These are phyloP conservation scores for Pristionchus japonicus DNA, from an alignment of 2,888 invertebrate genomes.

Conservation along the genomic window DNA sequence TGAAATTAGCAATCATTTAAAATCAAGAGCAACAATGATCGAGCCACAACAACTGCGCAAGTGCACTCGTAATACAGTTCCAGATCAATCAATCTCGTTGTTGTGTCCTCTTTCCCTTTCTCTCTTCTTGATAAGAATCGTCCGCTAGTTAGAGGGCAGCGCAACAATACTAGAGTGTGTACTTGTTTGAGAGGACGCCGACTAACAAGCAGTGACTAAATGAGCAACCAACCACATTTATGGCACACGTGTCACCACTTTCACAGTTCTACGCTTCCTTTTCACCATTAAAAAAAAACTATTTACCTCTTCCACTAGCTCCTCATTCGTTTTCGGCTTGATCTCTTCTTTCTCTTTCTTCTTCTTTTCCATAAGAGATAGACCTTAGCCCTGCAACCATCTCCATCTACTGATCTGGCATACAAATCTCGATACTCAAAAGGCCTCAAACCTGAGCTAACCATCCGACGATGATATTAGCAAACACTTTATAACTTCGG, in stretches of 20 bases:
- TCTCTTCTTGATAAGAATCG: neutral
- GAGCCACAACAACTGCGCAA: neutral
- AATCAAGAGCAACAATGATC: neutral
- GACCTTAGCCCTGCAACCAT: neutral
- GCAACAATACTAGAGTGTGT: neutral
- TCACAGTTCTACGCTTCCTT: neutral
- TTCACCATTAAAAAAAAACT: neutral
- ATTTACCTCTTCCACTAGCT: neutral
- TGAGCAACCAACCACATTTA: too few species aligned
- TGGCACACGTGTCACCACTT: too few species aligned
- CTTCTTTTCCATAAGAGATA: neutral
- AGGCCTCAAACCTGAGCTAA: neutral
- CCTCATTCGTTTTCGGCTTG: neutral
- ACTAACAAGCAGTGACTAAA: neutral
- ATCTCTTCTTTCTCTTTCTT: too few species aligned
- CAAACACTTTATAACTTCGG: conserved; percentile 2
- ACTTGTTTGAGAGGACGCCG: neutral
- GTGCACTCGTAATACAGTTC: neutral
- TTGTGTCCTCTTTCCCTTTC: neutral
- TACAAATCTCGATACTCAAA: neutral
- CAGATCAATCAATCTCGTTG: neutral
- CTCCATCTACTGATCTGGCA: neutral
- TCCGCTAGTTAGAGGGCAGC: neutral
- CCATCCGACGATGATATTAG: neutral
- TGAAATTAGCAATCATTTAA: neutral